Evolutionary conservation across 2,113 vertebrate species (phyloP).

Genomic region (Emberiza fucata): DNA sequence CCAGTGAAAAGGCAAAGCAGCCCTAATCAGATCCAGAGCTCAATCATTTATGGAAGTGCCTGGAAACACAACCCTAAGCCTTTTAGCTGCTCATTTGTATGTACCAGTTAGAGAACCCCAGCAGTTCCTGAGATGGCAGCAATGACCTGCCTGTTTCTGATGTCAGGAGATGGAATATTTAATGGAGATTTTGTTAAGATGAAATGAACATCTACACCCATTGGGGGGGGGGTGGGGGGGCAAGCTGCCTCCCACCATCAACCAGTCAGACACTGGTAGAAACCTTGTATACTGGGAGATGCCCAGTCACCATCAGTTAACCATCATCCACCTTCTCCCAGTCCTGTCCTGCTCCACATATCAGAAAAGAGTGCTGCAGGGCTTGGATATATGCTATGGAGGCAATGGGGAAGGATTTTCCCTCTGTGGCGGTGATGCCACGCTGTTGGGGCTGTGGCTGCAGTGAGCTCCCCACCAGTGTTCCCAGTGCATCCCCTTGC

Average conservation of each 20-base stretch:
- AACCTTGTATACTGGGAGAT: neutral
- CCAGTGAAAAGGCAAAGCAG: neutral
- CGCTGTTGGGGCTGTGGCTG: neutral
- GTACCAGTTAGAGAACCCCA: neutral
- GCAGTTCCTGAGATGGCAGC: neutral
- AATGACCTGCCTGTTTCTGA: neutral
- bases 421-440: neutral
- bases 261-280: neutral
- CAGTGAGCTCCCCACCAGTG: neutral
- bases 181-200: neutral
- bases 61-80: neutral
- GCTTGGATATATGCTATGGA: neutral
- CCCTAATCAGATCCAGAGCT: neutral
- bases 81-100: neutral
- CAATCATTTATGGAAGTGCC: neutral
- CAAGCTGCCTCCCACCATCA: neutral
- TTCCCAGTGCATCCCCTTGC: neutral
- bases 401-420: neutral
- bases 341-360: neutral
- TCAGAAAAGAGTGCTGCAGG: neutral
- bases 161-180: neutral
- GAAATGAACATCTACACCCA: rapidly evolving
- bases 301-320: neutral
- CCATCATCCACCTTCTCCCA: too few relatives aligned
- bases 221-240: rapidly evolving